A percentile compares a stretch with the other conserved stretches of the same genome.
phyloP scores from a whole-genome alignment of 2,797 vertebrate genomes.

The Allobates femoralis region DNA sequence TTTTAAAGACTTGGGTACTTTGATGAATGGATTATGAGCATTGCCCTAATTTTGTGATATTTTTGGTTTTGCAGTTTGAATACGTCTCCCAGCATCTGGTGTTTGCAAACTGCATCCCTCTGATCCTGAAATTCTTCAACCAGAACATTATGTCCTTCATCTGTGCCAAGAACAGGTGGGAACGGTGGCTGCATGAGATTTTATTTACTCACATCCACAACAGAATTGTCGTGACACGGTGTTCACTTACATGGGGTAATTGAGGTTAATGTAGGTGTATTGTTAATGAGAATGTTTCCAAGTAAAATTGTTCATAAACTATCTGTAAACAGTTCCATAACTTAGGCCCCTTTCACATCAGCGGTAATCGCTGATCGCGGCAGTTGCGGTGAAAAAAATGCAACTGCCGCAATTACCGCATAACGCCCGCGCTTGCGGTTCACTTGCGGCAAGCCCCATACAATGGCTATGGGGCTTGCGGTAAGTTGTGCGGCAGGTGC shows the following conservation, averaged over 20 bases:
- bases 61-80: conserved; percentile 87
- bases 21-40: background rate
- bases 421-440: too few relatives aligned
- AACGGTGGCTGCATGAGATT: background rate
- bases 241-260: background rate
- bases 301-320: background rate
- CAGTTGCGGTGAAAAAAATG: too few relatives aligned
- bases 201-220: background rate
- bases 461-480: too few relatives aligned
- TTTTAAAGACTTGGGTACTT: background rate
- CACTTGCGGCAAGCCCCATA: too few relatives aligned
- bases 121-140: conserved; percentile 99
- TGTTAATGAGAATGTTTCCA: background rate
- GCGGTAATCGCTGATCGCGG: too few relatives aligned
- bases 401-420: too few relatives aligned
- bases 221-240: background rate
- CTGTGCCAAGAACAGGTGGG: conserved; percentile 96
- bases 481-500: too few relatives aligned
- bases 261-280: background rate
- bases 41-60: background rate
- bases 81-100: conserved; percentile 95
- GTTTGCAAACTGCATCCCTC: conserved; percentile 97
- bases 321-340: too few relatives aligned
- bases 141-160: conserved; percentile 99
- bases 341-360: too few relatives aligned